Conservation (phyloP, 2,888 invertebrate genomes). For the Lacanobia oleracea region DNA sequence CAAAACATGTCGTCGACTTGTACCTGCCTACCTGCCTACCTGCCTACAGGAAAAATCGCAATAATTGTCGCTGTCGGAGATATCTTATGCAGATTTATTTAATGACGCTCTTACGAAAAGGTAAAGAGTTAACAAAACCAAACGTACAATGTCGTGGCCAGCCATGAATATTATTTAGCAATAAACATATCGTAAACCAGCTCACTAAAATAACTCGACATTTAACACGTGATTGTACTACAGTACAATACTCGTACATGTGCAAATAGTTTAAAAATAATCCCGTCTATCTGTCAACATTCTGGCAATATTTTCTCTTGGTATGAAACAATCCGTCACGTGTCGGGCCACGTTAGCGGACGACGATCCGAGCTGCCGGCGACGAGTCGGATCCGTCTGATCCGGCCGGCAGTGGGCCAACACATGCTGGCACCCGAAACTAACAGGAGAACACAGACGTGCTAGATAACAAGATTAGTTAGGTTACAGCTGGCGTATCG, state of each 20-base stretch:
- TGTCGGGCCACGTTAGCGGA: constrained; percentile 37
- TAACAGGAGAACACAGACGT: constrained; percentile 5
- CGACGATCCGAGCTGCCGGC: constrained; percentile 9
- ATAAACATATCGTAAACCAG: constrained; percentile 45
- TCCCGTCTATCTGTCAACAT: constrained; percentile 33
- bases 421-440: constrained; percentile 59
- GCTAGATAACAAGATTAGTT: not conserved
- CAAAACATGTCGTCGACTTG: not conserved
- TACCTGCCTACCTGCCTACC: too few species aligned
- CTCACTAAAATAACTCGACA: constrained; percentile 27
- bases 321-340: constrained; percentile 53
- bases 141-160: constrained; percentile 1
- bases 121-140: constrained; percentile 6
- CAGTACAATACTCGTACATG: constrained; percentile 28
- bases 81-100: not conserved
- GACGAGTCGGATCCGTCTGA: constrained; percentile 45
- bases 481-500: not conserved
- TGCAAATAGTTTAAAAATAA: constrained; percentile 55
- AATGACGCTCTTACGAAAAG: constrained; percentile 19
- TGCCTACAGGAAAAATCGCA: not conserved
- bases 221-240: constrained; percentile 30
- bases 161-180: constrained; percentile 31
- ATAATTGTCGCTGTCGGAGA: not conserved
- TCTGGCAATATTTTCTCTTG: constrained; percentile 60
- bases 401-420: constrained; percentile 60